phyloP scores from a whole-genome alignment of 2,888 invertebrate species.

The Polietes domitor region DNA sequence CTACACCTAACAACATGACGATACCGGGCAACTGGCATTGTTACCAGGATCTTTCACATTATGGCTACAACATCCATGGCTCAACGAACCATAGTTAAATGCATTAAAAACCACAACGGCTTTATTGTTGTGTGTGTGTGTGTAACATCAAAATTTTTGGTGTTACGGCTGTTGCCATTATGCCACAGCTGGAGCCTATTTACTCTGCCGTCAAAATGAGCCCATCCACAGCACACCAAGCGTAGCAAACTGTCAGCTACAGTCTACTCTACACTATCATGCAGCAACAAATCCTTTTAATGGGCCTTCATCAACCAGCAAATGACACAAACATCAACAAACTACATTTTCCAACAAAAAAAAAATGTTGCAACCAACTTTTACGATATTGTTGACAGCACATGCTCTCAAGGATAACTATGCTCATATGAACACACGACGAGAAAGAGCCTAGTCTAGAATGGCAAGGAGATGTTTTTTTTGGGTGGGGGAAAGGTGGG shows the following conservation, averaged over 20 bases:
- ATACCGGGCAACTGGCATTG: too few species aligned
- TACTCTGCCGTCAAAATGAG: neutral
- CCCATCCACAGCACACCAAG: neutral
- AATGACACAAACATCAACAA: neutral
- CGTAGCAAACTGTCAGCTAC: neutral
- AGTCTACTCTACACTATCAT: neutral
- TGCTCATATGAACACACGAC: neutral
- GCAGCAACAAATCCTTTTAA: neutral
- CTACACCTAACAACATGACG: too few species aligned
- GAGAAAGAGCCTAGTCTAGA: neutral
- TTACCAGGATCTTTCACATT: too few species aligned
- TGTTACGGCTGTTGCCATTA: conserved; percentile 22
- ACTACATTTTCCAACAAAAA: neutral
- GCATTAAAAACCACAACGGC: neutral
- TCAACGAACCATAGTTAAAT: too few species aligned
- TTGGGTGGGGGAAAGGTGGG: too few species aligned
- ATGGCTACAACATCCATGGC: too few species aligned
- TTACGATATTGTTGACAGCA: neutral
- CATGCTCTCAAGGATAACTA: too few species aligned
- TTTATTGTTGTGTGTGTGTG: neutral
- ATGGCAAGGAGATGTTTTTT: too few species aligned
- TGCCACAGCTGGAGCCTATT: conserved; percentile 49
- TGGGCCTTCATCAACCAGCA: neutral
- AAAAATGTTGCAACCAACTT: neutral
- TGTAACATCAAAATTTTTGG: neutral